Conservation (phyloP, 2,113 vertebrate species). For the Lepisosteus oculatus region DNA sequence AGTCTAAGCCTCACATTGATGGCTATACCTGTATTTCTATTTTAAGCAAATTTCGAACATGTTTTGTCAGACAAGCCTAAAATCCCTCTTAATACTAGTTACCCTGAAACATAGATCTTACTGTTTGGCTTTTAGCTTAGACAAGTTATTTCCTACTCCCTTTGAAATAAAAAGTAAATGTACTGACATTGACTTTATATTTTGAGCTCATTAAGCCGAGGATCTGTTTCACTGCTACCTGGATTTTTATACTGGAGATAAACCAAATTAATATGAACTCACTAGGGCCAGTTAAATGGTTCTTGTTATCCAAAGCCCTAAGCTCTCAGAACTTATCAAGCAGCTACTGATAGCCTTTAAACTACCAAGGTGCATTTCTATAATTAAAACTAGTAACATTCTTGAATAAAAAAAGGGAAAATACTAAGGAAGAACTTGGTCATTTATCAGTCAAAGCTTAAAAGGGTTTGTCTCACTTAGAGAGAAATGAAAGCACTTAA, state of each 20-base stretch:
- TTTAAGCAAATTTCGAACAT: constrained; percentile 68
- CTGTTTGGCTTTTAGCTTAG: constrained; percentile 65
- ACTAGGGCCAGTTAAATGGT: constrained; percentile 64
- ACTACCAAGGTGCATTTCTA: constrained; percentile 72
- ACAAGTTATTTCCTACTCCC: constrained; percentile 55
- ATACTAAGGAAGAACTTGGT: constrained; percentile 47
- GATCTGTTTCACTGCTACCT: constrained; percentile 72
- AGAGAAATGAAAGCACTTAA: no score
- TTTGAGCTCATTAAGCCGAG: constrained; percentile 69
- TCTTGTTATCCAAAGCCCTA: constrained; percentile 70
- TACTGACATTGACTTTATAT: constrained; percentile 70
- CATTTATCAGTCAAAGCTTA: constrained; percentile 57
- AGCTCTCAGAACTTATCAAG: constrained; percentile 68
- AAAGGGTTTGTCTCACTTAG: constrained; percentile 14
- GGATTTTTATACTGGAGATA: constrained; percentile 61
- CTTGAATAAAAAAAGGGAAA: constrained; percentile 52
- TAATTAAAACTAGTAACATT: constrained; percentile 71
- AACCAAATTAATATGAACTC: constrained; percentile 77
- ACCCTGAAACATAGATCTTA: constrained; percentile 71
- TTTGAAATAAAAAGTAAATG: constrained; percentile 46
- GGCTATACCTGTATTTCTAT: constrained; percentile 59
- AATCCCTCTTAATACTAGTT: constrained; percentile 77
- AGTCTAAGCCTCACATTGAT: constrained; percentile 61
- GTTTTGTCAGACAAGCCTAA: constrained; percentile 69
- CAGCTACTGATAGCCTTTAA: constrained; percentile 74